Base-by-base conservation (phyloP, 2,797 vertebrate species). In the Limosa lapponica region DNA sequence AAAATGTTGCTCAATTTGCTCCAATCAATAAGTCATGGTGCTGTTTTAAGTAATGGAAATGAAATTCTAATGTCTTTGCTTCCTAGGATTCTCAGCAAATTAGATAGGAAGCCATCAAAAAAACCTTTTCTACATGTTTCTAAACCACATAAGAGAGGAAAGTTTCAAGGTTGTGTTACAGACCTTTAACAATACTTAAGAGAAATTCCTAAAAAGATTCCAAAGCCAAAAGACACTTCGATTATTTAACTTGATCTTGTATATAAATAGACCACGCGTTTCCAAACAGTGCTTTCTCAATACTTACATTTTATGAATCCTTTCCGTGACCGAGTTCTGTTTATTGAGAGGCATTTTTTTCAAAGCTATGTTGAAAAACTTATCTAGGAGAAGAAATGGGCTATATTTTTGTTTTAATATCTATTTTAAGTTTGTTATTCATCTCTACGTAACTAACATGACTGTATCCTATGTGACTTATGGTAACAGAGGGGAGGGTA, bases 351-450 rank as follows among this genome's bases (percentile, higher is more conserved):
- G 18, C 27, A 34, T 13, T 49, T 91, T 77, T 89, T 82, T 61
- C 32, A 90, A 91, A 90, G 61, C 24, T 61, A 48, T 6, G 13
- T 65, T 82, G 39, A 67, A 83, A 94, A 80, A 52, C 32, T 3
- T 43, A 80, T 69, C 52, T 72, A 74, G 75, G 32, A 85, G 24
- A 93, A 87, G 30, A 80, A 95, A 71, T 4, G 7, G 4, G 8
- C 13, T 67, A 2, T n/a, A 39, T 69, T 86, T 93, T 82, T 87
- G 15, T 64, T 93, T 65, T 43, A 55, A 3, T 58, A 46, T 72
- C 58, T 87, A 46, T 92, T 96, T 94, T 82, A 85, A 85, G 48
- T 71, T 83, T 82, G 36, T 81, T 72, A 91, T 90, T 91, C 69
- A 94, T 88, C 18, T 67, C 80, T 54, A 36, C 1, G 1, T 83